These are phyloP conservation scores for Notospermus geniculatus DNA, from an alignment of 1,140 invertebrate genomes.

Conservation along the genomic window DNA sequence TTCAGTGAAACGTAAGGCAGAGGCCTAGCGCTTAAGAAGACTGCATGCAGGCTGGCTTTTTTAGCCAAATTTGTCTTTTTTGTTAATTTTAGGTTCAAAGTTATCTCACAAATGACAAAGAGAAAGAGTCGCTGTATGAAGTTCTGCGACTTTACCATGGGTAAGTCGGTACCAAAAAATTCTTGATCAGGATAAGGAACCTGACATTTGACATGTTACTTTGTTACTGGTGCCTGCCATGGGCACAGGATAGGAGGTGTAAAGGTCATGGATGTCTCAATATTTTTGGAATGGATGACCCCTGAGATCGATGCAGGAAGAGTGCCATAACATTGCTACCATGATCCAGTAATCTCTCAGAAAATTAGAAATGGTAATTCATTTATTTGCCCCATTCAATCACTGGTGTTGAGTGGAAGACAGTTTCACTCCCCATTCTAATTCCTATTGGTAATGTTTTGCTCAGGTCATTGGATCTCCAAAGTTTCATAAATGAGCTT, in stretches of 20 bases:
- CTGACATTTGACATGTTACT: no score
- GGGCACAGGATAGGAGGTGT: no score
- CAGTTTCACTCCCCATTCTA: neutral
- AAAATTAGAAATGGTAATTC: neutral
- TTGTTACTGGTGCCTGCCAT: no score
- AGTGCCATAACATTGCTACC: neutral
- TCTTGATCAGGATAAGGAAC: neutral
- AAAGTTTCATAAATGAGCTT: constrained; percentile 33
- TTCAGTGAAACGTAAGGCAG: neutral
- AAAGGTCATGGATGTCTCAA: no score
- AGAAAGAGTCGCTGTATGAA: neutral
- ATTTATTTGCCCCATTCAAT: neutral
- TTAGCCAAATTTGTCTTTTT: no score
- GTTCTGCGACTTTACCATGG: neutral
- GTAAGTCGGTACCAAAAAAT: neutral
- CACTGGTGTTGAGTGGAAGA: neutral
- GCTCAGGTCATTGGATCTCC: constrained; percentile 34
- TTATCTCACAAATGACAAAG: neutral
- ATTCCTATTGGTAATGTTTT: neutral
- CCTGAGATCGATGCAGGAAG: neutral
- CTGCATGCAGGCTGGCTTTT: neutral
- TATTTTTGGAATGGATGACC: no score
- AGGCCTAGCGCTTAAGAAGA: neutral
- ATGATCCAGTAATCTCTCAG: neutral
- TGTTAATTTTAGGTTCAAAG: constrained; percentile 1